Conservation (phyloP, 2,888 invertebrate species). For the Listrodromus nycthemerus region DNA sequence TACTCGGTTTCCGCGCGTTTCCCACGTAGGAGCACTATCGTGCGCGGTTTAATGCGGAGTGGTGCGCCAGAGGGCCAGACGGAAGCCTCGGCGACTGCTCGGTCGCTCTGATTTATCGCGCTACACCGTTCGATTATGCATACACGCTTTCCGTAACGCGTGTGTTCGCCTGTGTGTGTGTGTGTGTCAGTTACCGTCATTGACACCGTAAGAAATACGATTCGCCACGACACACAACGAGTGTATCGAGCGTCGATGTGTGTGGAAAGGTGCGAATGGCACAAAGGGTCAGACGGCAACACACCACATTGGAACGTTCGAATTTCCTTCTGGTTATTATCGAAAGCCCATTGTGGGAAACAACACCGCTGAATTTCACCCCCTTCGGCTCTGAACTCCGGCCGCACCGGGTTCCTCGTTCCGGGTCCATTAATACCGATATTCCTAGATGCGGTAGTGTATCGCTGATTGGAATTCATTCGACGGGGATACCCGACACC, state of each 20-base stretch:
- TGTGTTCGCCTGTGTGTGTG: not conserved
- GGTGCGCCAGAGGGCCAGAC: constrained; percentile 16
- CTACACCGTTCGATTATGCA: constrained; percentile 59
- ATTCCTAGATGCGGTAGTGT: constrained; percentile 31
- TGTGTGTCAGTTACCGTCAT: not conserved
- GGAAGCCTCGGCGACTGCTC: constrained; percentile 44
- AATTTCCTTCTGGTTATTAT: constrained; percentile 56
- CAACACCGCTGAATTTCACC: constrained; percentile 40
- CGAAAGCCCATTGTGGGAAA: constrained; percentile 47
- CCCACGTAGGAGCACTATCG: constrained; percentile 16
- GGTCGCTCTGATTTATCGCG: constrained; percentile 60
- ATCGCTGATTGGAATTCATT: constrained; percentile 61
- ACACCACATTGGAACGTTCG: constrained; percentile 22
- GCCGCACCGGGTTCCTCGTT: not conserved
- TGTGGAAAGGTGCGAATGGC: constrained; percentile 11
- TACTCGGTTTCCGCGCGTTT: constrained; percentile 1
- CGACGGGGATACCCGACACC: not conserved
- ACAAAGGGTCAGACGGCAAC: constrained; percentile 11
- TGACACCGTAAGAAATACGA: constrained; percentile 4
- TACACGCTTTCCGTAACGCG: constrained; percentile 10
- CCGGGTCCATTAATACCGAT: constrained; percentile 44
- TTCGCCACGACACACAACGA: not conserved
- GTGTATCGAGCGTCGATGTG: not conserved
- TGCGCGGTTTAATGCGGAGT: constrained; percentile 3
- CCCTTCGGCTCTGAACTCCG: constrained; percentile 15